Percentiles rank a stretch among this genome's conserved stretches.
phyloP scores from a whole-genome alignment of 2,113 vertebrate genomes.

The Nothobranchius furzeri region DNA sequence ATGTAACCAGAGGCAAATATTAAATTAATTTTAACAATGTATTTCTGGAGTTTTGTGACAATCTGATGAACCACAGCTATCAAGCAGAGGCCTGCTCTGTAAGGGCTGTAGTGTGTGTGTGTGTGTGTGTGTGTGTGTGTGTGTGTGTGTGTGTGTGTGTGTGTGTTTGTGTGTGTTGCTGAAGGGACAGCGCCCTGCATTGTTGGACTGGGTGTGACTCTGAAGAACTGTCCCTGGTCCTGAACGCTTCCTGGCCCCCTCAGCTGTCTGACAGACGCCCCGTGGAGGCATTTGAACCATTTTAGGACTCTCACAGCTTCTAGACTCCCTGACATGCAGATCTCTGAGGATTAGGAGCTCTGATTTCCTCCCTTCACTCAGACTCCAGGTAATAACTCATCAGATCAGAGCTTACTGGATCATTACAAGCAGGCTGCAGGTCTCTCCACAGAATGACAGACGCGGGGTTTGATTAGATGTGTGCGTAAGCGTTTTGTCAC shows the following conservation, averaged over 20 bases:
- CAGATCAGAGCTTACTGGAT: slow-evolving; percentile 18
- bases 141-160: no score
- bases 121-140: no score
- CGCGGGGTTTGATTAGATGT: slow-evolving; percentile 34
- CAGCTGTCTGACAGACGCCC: no score
- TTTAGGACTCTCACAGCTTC: no score
- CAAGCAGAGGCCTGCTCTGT: no score
- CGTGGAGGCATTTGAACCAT: no score
- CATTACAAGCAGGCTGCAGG: slow-evolving; percentile 18
- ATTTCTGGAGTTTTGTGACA: no score
- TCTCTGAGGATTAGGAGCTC: slow-evolving; percentile 24
- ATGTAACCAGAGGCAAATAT: no score
- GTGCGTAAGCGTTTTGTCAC: slow-evolving; percentile 54
- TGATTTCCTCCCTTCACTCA: slow-evolving; percentile 23
- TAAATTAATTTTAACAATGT: no score
- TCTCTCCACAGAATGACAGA: slow-evolving; percentile 28
- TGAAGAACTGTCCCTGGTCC: slow-evolving; percentile 53
- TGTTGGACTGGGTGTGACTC: slow-evolving; percentile 66
- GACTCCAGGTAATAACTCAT: slow-evolving; percentile 51
- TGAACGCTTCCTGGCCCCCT: slow-evolving; percentile 33
- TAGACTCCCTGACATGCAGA: background rate
- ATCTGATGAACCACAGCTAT: no score
- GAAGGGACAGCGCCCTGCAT: slow-evolving; percentile 77
- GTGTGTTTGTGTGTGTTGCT: slow-evolving; percentile 58
- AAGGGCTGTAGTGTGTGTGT: no score